Conservation (phyloP, 2,888 invertebrate species). For the Fragum fragum region DNA sequence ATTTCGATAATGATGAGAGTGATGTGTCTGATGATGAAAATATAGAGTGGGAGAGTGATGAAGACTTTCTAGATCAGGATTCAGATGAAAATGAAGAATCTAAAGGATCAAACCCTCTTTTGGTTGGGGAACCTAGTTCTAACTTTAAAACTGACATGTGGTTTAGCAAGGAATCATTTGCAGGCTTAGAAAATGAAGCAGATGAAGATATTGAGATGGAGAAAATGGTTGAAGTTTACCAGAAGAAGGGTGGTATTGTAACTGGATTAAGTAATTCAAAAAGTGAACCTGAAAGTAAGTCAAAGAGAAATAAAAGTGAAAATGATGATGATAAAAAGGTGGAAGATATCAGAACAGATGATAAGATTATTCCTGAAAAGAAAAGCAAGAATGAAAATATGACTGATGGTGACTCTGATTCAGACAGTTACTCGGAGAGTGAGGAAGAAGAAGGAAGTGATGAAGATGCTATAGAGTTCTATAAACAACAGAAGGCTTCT, state of each 20-base stretch:
- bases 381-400: slow-evolving; percentile 53
- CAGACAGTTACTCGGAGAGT: slow-evolving; percentile 51
- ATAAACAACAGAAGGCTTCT: slow-evolving; percentile 56
- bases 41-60: slow-evolving; percentile 34
- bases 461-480: slow-evolving; percentile 70
- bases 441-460: slow-evolving; percentile 76
- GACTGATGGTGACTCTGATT: slow-evolving; percentile 48
- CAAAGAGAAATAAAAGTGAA: background rate
- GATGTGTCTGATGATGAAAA: slow-evolving; percentile 48
- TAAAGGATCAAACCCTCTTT: slow-evolving; percentile 84
- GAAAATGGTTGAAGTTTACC: slow-evolving; percentile 88
- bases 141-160: slow-evolving; percentile 85
- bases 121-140: slow-evolving; percentile 83
- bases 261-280: slow-evolving; percentile 61
- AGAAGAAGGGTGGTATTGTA: slow-evolving; percentile 74
- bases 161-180: slow-evolving; percentile 85
- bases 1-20: slow-evolving; percentile 85
- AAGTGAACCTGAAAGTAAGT: slow-evolving; percentile 38
- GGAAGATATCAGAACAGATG: background rate
- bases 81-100: slow-evolving; percentile 53
- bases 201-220: slow-evolving; percentile 96
- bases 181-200: slow-evolving; percentile 93
- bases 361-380: background rate
- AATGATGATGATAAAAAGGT: background rate
- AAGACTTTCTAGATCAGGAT: slow-evolving; percentile 39